phyloP scores from a whole-genome alignment of 2,888 invertebrate genomes.

The Ptilodon capucinus region DNA sequence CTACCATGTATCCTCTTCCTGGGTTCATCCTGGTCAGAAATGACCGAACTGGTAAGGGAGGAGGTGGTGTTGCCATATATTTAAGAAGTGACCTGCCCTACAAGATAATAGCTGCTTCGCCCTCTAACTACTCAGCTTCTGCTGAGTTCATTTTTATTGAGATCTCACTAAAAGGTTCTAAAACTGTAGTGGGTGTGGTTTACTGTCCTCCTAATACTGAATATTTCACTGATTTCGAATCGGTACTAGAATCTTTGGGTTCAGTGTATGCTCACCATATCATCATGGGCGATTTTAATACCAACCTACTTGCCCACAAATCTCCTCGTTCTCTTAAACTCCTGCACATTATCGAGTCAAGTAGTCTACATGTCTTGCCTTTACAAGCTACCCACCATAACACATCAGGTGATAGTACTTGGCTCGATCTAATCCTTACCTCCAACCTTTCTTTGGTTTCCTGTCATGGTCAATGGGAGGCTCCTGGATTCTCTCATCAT shows the following conservation, averaged over 20 bases:
- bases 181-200: slow-evolving; percentile 11
- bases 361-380: slow-evolving; percentile 5
- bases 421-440: slow-evolving; percentile 11
- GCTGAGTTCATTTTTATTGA: slow-evolving; percentile 12
- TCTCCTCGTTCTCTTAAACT: slow-evolving; percentile 3
- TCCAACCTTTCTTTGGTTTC: slow-evolving; percentile 5
- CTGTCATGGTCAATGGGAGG: slow-evolving; percentile 11
- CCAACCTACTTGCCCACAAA: slow-evolving; percentile 1
- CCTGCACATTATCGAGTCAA: slow-evolving; percentile 1
- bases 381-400: slow-evolving; percentile 12
- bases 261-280: slow-evolving; percentile 11
- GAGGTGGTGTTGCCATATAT: neutral
- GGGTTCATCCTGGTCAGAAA: neutral
- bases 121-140: neutral
- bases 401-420: slow-evolving; percentile 5
- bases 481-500: slow-evolving; percentile 7
- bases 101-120: neutral
- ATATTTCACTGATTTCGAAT: slow-evolving; percentile 11
- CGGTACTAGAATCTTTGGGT: slow-evolving; percentile 6
- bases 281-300: slow-evolving; percentile 20
- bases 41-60: neutral
- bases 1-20: neutral
- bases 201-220: slow-evolving; percentile 15
- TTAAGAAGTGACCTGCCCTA: neutral
- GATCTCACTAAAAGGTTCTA: neutral